phyloP scores from a whole-genome alignment of 2,797 vertebrate genomes.

The Bradypodion ventrale region DNA sequence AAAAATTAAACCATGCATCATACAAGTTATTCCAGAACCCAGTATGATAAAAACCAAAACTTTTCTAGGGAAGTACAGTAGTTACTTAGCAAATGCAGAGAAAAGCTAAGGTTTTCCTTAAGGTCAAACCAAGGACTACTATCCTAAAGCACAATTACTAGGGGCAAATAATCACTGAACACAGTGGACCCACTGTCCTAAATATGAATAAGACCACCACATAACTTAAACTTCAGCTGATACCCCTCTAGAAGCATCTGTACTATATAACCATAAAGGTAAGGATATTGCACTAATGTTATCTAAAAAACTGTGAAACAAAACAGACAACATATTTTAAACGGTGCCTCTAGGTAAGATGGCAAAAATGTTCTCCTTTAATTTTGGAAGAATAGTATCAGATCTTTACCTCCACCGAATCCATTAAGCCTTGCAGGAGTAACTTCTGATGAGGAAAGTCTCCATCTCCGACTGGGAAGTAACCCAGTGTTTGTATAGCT shows the following conservation, averaged over 20 bases:
- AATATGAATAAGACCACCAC: neutral
- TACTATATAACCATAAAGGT: no score
- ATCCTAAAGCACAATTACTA: neutral
- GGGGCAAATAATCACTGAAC: no score
- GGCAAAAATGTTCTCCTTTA: neutral
- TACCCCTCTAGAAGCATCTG: no score
- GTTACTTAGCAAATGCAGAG: neutral
- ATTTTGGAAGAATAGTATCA: neutral
- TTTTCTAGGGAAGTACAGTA: neutral
- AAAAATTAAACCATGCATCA: no score
- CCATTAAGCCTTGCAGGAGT: slow-evolving; percentile 95
- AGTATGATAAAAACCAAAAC: neutral
- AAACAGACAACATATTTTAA: neutral
- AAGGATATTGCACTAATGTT: no score
- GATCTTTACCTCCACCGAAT: slow-evolving; percentile 93
- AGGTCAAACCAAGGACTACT: neutral
- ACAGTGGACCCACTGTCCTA: neutral
- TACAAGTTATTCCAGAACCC: neutral
- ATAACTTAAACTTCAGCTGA: fast-evolving
- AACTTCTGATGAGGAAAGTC: slow-evolving; percentile 94
- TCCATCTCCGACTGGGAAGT: slow-evolving; percentile 94
- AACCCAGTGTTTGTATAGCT: slow-evolving; percentile 92
- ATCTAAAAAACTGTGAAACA: no score
- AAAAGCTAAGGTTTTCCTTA: neutral
- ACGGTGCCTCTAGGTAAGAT: neutral